Evolutionary conservation across 2,113 vertebrate genomes (phyloP), one percentile per base, ranked within the genome.

Genomic region (Riparia riparia): DNA sequence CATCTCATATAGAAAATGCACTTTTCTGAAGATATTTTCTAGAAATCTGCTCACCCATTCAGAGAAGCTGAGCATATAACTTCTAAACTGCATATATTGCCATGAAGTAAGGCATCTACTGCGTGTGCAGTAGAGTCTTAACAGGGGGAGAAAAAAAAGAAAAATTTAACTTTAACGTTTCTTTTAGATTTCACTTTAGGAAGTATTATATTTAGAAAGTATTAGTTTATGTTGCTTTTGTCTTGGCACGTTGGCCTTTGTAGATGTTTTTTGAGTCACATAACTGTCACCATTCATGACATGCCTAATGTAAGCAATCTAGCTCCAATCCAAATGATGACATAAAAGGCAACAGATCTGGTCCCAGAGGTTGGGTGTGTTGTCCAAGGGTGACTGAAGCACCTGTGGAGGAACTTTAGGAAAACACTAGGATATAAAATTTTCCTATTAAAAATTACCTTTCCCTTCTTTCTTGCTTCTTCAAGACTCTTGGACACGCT

Each of bases 91-190:
- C 28, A 26, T 22, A 8, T 85, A 44, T 37, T 19, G 42, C 44
- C 39, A 17, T 17, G 51, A 92, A 58, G 44, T 37, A 49, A 45
- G 44, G 20, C 24, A 51, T 29, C 53, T 72, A 47, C 12, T 54
- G 22, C n/a, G 20, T 39, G 20, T 64, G 20, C 53, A 86, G 42
- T 37, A 29, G 12, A 41, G 24, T 68, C 24, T 69, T 56, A 41
- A 51, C 31, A 12, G 57, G 39, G 14, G 41, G 1, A 0, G 1
- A 0, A 9, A 61, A 68, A 74, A 41, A 1, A 28, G 4, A 32
- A 54, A 53, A 47, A 12, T 7, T 49, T 58, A 87, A 41, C 37
- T 77, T 18, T 42, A 65, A 39, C 2, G 15, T 51, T 86, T 82
- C 18, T 66, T 63, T 58, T 37, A 57, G 18, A 49, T 82, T 88